Conservation (phyloP, 2,797 vertebrate genomes). For the Pagetopsis macropterus region DNA sequence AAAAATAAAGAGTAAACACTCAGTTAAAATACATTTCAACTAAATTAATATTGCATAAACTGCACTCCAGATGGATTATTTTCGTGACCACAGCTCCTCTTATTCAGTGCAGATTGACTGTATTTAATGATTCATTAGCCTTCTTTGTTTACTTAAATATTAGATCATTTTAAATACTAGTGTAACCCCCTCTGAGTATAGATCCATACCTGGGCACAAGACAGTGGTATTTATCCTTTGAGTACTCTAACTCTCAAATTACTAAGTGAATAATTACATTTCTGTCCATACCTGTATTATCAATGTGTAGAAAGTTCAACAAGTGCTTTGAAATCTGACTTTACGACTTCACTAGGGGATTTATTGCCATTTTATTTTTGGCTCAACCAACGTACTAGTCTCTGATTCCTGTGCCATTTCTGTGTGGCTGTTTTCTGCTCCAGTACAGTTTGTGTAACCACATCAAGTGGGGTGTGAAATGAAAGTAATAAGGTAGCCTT, state of each 20-base stretch:
- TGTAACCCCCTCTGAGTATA: neutral
- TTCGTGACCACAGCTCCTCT: neutral
- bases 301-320: neutral
- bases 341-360: neutral
- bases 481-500: conserved; percentile 50
- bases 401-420: conserved; percentile 34
- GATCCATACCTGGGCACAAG: neutral
- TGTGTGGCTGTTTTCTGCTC: conserved; percentile 36
- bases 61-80: neutral
- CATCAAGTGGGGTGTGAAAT: conserved; percentile 67
- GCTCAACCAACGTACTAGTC: neutral
- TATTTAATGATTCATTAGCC: neutral
- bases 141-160: neutral
- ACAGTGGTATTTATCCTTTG: neutral
- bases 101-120: neutral
- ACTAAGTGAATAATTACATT: neutral
- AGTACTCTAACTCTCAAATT: neutral
- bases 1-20: neutral
- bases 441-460: conserved; percentile 37
- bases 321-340: neutral
- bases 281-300: neutral
- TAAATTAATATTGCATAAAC: neutral
- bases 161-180: neutral
- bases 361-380: neutral
- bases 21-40: no score